Conservation (phyloP, 64 coral and sea anemone species). For the Cladopsammia gracilis region DNA sequence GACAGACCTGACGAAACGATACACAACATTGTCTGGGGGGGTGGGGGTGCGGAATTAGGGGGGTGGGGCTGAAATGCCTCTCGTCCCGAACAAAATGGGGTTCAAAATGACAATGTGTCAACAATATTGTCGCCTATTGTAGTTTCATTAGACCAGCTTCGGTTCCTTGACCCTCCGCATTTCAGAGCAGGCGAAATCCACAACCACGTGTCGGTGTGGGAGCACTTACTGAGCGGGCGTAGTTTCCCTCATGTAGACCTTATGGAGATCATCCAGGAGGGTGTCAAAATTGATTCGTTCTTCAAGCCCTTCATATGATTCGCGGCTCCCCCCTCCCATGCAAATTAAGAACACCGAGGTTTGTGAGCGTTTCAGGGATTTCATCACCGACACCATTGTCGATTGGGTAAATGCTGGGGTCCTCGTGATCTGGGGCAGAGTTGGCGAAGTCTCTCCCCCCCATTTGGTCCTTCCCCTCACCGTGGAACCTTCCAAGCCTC, state of each 20-base stretch:
- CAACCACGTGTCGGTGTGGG: not conserved
- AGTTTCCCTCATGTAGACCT: not conserved
- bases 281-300: conserved; percentile 14
- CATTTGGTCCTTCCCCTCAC: conserved; percentile 20
- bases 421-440: not conserved
- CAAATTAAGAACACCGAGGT: not conserved
- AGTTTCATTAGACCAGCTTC: not conserved
- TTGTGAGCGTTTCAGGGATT: conserved; percentile 19
- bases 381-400: conserved; percentile 29
- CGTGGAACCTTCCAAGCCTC: conserved; percentile 21
- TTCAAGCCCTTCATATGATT: not conserved
- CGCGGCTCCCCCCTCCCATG: not conserved
- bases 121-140: too few relatives aligned
- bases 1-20: too few relatives aligned
- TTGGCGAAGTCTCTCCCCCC: not conserved
- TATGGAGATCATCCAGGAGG: conserved; percentile 15
- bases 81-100: too few relatives aligned
- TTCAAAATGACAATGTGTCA: too few relatives aligned
- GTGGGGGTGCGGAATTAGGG: too few relatives aligned
- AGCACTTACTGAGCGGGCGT: not conserved
- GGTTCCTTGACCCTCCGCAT: not conserved
- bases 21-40: too few relatives aligned
- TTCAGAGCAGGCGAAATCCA: conserved; percentile 27
- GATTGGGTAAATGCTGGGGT: not conserved
- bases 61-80: too few relatives aligned